Evolutionary conservation across 2,797 vertebrate genomes (phyloP).

Genomic region (Gephyroberyx darwinii): DNA sequence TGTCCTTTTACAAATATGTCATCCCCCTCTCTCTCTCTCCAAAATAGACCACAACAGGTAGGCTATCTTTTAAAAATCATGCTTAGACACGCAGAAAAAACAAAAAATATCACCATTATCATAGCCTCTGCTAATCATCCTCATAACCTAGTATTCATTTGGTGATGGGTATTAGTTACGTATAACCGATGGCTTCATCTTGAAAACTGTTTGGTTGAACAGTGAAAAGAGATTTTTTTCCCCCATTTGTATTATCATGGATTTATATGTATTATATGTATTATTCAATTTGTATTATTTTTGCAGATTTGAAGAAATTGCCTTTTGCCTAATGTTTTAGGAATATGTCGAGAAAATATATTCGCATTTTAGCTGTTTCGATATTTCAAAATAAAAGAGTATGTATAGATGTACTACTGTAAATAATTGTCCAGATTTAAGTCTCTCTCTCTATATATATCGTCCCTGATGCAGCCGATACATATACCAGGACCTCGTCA

Average conservation of each 20-base stretch:
- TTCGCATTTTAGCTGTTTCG: too few species aligned
- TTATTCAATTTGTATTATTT: slow-evolving; percentile 10
- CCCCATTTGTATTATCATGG: slow-evolving; percentile 8
- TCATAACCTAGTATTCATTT: slow-evolving; percentile 61
- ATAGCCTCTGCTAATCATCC: slow-evolving; percentile 55
- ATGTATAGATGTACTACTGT: too few species aligned
- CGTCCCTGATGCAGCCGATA: neutral
- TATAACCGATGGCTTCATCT: slow-evolving; percentile 7
- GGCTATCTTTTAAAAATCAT: slow-evolving; percentile 22
- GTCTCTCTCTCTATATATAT: neutral
- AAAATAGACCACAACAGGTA: slow-evolving; percentile 46
- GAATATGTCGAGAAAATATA: too few species aligned
- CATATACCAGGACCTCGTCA: too few species aligned
- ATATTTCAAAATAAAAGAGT: neutral
- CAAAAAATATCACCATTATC: slow-evolving; percentile 49
- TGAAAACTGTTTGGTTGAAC: slow-evolving; percentile 12
- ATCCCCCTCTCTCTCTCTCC: slow-evolving; percentile 11
- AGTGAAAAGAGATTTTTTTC: slow-evolving; percentile 19
- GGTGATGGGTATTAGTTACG: slow-evolving; percentile 57
- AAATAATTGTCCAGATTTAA: neutral
- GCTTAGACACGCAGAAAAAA: slow-evolving; percentile 42
- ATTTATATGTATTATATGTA: slow-evolving; percentile 19
- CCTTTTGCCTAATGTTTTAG: too few species aligned
- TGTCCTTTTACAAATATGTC: slow-evolving; percentile 47
- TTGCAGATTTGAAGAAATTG: neutral